Evolutionary conservation across 2,797 vertebrate genomes (phyloP), one percentile per base, ranked within the genome.

Genomic region (Mormyrus hasselquistii): DNA sequence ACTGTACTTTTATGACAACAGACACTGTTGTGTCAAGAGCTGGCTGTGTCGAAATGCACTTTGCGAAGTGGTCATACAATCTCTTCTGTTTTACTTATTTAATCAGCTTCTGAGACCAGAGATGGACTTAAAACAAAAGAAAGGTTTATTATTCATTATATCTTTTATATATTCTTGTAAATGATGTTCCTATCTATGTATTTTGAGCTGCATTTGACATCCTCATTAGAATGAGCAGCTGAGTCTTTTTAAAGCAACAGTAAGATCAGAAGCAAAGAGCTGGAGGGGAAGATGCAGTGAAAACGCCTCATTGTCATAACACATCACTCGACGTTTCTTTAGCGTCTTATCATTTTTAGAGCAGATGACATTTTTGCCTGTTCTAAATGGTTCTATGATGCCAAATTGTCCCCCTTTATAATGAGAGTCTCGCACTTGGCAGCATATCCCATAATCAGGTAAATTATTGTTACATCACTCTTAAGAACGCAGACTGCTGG

Each of bases 291-390:
- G 88, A 73, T 10, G 69, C 65, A 76, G 57, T 86, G 47, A 85
- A 57, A 88, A 57, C 50, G n/a, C 87, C n/a, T 34, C 69, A 29
- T 57, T 88, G 82, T 90, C 87, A 86, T 59, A 86, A 59, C 89
- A 86, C 87, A 86, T 88, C 59, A 59, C 87, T 86, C 79, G 44
- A 49, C 65, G 87, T 90, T 90, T 85, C 79, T 90, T 85, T 86
- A 38, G 89, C 16, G 49, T 90, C 57, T 55, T 88, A 90, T 90
- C 52, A 84, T 86, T 88, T 76, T 88, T 59, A 90, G 89, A 90
- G 65, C 82, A 90, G 87, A 83, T 88, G 87, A 90, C 89, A 90
- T 87, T 90, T 90, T 84, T 88, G 89, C 53, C 87, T 86, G 82
- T 76, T 84, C 44, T 49, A 85, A 88, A 62, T 50, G 83, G 49